Percentiles rank a stretch among this genome's conserved stretches.
Conservation (phyloP, 2,113 vertebrate species). For the Lycaon pictus region DNA sequence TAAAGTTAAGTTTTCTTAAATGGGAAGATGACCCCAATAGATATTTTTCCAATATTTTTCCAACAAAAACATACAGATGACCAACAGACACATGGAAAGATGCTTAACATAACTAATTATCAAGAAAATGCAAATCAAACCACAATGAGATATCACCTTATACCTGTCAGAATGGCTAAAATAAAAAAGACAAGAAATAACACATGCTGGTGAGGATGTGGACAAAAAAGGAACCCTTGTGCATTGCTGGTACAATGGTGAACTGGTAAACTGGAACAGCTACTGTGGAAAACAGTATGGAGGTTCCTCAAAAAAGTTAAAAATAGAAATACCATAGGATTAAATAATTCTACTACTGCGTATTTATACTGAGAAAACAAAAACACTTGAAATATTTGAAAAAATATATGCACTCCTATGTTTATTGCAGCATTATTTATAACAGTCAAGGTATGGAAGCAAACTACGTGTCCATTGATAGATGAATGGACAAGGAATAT, state of each 20-base stretch:
- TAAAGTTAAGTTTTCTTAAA: slow-evolving; percentile 44
- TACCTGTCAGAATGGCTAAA: neutral
- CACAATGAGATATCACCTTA: neutral
- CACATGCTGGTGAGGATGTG: neutral
- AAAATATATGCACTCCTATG: neutral
- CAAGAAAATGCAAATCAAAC: neutral
- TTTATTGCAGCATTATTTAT: neutral
- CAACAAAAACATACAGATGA: neutral
- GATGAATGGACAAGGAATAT: neutral
- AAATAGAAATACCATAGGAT: neutral
- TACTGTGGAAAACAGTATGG: neutral
- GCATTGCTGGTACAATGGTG: no score
- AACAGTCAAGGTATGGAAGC: neutral
- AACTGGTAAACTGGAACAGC: neutral
- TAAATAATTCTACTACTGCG: neutral
- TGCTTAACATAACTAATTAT: neutral
- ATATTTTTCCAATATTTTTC: neutral
- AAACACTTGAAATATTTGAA: neutral
- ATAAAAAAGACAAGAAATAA: neutral
- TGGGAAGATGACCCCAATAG: neutral
- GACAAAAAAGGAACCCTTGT: neutral
- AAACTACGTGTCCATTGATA: neutral
- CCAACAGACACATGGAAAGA: neutral
- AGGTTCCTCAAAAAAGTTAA: neutral
- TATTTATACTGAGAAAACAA: neutral